A percentile compares a stretch with the other conserved stretches of the same genome.
Conservation (phyloP, 2,888 invertebrate genomes). For the Phengaris alcon region DNA sequence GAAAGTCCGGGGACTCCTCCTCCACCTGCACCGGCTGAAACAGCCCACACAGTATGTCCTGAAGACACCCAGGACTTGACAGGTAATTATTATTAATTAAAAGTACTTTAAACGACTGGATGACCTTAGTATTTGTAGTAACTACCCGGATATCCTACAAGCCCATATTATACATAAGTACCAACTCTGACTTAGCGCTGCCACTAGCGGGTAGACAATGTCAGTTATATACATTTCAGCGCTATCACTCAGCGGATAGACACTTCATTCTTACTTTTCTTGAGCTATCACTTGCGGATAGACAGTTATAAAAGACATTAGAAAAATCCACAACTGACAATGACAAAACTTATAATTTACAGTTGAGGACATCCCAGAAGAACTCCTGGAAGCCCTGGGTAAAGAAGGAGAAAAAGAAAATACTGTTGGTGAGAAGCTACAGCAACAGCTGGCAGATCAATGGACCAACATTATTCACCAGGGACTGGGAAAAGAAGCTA, state of each 20-base stretch:
- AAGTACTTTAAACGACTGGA: not conserved
- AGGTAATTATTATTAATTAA: not conserved
- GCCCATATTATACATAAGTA: too few species aligned
- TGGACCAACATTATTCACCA: conserved; percentile 7
- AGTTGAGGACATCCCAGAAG: not conserved
- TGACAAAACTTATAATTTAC: not conserved
- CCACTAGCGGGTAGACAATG: conserved; percentile 1
- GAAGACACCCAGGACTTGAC: not conserved
- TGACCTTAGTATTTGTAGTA: too few species aligned
- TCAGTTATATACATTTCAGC: conserved; percentile 4
- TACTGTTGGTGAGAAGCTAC: not conserved
- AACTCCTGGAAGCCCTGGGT: not conserved
- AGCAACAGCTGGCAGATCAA: not conserved
- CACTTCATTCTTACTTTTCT: conserved; percentile 2
- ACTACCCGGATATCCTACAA: too few species aligned
- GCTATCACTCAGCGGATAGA: conserved; percentile 2
- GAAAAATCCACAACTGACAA: too few species aligned
- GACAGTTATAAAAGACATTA: too few species aligned
- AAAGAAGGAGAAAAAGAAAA: conserved; percentile 7
- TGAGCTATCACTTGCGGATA: conserved; percentile 1
- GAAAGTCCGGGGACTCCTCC: too few species aligned
- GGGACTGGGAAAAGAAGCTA: conserved; percentile 3
- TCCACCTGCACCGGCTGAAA: not conserved
- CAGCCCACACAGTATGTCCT: not conserved
- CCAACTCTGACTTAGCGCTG: not conserved